phyloP scores from a whole-genome alignment of 1,140 invertebrate species.

The Epicauta chinensis region DNA sequence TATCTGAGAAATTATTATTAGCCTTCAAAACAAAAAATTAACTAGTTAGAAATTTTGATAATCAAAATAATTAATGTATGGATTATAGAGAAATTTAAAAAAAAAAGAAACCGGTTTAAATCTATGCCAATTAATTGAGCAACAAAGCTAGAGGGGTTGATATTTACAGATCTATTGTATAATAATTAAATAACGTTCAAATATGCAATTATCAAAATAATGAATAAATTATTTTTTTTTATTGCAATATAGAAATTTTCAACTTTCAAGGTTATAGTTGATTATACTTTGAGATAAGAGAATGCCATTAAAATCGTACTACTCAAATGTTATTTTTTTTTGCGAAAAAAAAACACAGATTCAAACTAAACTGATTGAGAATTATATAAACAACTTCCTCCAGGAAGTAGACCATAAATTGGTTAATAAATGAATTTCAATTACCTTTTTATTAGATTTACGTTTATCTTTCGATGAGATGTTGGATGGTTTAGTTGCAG shows the following conservation, averaged over 20 bases:
- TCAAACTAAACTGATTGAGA: not conserved
- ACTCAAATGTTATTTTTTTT: no score
- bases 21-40: conserved; percentile 49
- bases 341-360: no score
- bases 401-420: not conserved
- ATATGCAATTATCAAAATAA: no score
- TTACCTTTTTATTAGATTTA: conserved; percentile 57
- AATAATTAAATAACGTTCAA: no score
- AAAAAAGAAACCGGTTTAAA: not conserved
- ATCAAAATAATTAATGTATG: not conserved
- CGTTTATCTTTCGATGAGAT: conserved; percentile 53
- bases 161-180: no score
- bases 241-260: no score
- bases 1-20: conserved; percentile 65
- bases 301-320: no score
- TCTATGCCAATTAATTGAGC: not conserved
- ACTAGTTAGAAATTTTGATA: not conserved
- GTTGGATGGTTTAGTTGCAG: conserved; percentile 28
- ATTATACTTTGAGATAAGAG: no score
- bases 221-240: no score
- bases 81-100: no score
- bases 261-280: no score
- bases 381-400: not conserved
- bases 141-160: not conserved
- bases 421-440: conserved; percentile 1